Conservation (phyloP, 2,113 vertebrate species). For the Columbina picui region DNA sequence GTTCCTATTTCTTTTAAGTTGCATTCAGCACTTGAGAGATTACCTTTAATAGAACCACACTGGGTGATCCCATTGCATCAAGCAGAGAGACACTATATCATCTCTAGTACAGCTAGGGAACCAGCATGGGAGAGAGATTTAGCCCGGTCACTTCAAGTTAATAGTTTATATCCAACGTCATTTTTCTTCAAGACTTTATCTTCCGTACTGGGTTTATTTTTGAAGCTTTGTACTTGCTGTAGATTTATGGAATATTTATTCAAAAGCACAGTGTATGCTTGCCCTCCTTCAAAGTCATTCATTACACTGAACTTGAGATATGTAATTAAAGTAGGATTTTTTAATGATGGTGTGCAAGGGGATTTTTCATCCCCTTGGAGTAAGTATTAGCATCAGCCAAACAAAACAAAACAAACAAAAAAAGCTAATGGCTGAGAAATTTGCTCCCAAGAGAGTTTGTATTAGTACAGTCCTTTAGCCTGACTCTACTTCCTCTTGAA, state of each 20-base stretch:
- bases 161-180: background rate
- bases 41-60: background rate
- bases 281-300: background rate
- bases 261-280: background rate
- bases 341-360: background rate
- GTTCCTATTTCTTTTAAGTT: background rate
- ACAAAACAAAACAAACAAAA: background rate
- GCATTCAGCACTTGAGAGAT: background rate
- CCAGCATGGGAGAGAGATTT: background rate
- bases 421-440: background rate
- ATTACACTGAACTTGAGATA: background rate
- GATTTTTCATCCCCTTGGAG: background rate
- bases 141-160: background rate
- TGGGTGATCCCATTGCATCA: background rate
- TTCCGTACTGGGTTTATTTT: background rate
- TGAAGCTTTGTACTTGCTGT: background rate
- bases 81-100: background rate
- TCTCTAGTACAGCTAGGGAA: background rate
- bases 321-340: background rate
- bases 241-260: background rate
- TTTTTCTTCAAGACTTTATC: background rate
- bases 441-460: fast-evolving
- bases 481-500: background rate
- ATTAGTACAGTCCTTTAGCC: background rate
- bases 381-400: background rate